A percentile compares a stretch with the other conserved stretches of the same genome.
These are phyloP conservation scores for Metacarcinus magister DNA, from an alignment of 2,888 invertebrate genomes.

Conservation along the genomic window DNA sequence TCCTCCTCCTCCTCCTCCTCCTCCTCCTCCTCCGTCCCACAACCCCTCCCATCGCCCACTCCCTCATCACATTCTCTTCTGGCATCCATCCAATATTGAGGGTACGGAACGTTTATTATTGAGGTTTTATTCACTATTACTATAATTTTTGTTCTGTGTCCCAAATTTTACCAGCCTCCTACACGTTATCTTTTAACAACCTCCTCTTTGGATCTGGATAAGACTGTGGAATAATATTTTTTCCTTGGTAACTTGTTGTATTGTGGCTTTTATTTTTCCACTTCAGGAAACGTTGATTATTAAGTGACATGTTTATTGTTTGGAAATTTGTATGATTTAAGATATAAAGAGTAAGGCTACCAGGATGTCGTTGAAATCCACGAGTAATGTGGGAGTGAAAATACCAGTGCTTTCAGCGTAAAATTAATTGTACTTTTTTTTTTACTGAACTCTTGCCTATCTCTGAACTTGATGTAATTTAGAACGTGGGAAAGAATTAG, in stretches of 20 bases:
- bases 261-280: neutral
- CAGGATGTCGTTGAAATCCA: neutral
- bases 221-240: neutral
- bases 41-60: neutral
- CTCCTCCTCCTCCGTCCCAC: neutral
- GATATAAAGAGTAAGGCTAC: neutral
- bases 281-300: conserved; percentile 17
- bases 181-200: conserved; percentile 1
- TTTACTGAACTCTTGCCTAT: neutral
- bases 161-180: neutral
- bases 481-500: neutral
- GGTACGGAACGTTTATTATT: conserved; percentile 5
- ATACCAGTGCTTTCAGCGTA: neutral
- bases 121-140: conserved; percentile 27
- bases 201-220: neutral
- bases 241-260: neutral
- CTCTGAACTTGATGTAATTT: neutral
- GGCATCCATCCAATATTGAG: conserved; percentile 40
- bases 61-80: neutral
- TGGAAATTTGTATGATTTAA: neutral
- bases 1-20: neutral
- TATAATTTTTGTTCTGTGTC: neutral
- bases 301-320: neutral
- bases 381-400: neutral
- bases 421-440: neutral